A percentile compares a stretch with the other conserved stretches of the same genome.
phyloP scores from a whole-genome alignment of 2,113 vertebrate species.

The Heptranchias perlo region DNA sequence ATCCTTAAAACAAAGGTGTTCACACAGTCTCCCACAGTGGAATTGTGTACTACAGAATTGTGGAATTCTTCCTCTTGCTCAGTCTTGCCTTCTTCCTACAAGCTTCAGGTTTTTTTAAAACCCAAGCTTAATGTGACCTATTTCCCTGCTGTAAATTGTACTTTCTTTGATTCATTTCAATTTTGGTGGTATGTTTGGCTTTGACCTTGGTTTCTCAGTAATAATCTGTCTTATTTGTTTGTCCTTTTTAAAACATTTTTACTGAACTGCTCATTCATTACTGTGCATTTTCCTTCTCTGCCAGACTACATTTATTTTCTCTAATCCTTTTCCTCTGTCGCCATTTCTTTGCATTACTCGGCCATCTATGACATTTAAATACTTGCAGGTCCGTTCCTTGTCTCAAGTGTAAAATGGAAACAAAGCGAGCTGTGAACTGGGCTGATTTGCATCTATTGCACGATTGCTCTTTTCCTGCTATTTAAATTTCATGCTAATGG shows the following conservation, averaged over 20 bases:
- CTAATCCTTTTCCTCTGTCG: neutral
- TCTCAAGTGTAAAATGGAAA: neutral
- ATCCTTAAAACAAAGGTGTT: neutral
- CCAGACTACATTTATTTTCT: neutral
- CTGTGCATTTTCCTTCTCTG: neutral
- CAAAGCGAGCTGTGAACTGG: neutral
- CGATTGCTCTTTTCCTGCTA: neutral
- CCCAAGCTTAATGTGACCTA: neutral
- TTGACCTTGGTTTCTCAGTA: neutral
- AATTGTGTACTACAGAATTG: neutral
- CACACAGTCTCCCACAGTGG: neutral
- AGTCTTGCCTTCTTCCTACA: neutral
- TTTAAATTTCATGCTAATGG: neutral
- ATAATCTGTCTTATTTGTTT: neutral
- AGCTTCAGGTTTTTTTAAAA: neutral
- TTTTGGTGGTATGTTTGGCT: neutral
- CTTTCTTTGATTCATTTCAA: neutral
- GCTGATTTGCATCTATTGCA: neutral
- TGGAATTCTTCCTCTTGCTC: neutral
- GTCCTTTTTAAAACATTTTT: neutral
- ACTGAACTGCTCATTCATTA: neutral
- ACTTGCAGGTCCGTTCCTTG: neutral
- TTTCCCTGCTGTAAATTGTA: neutral
- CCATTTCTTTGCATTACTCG: neutral
- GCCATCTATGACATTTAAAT: neutral